Evolutionary conservation across 2,888 invertebrate species (phyloP).

Genomic region (Crioceris asparagi): DNA sequence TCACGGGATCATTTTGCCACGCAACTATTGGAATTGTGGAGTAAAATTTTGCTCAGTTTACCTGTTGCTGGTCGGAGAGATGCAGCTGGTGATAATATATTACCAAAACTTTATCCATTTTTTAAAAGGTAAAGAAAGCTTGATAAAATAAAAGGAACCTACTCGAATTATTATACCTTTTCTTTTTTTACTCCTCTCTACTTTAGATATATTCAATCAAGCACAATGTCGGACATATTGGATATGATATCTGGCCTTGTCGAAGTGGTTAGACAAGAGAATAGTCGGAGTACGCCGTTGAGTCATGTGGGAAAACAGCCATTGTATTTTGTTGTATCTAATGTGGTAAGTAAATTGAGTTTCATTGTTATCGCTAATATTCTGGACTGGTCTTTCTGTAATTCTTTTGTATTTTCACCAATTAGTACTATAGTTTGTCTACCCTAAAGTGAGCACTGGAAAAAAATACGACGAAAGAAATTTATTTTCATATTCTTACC

Average conservation of each 20-base stretch:
- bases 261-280: constrained; percentile 31
- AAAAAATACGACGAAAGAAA: too few relatives aligned
- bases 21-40: constrained; percentile 49
- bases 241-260: constrained; percentile 31
- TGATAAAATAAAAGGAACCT: too few relatives aligned
- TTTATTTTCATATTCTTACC: too few relatives aligned
- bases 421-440: too few relatives aligned
- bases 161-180: background rate
- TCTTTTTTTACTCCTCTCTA: too few relatives aligned
- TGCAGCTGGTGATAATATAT: constrained; percentile 40
- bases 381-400: too few relatives aligned
- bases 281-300: constrained; percentile 33
- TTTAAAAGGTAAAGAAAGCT: constrained; percentile 44
- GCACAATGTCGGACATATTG: constrained; percentile 32
- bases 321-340: constrained; percentile 39
- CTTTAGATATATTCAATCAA: constrained; percentile 32
- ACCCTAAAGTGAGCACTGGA: too few relatives aligned
- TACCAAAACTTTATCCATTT: constrained; percentile 46
- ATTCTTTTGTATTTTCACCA: too few relatives aligned
- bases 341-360: constrained; percentile 40
- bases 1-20: constrained; percentile 38
- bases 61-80: constrained; percentile 49
- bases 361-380: too few relatives aligned
- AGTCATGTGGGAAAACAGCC: constrained; percentile 34
- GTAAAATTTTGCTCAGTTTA: constrained; percentile 47